Evolutionary conservation across 2,888 invertebrate species (phyloP), one percentile per base, ranked within the genome.

Genomic region (Watsonalla cultraria): DNA sequence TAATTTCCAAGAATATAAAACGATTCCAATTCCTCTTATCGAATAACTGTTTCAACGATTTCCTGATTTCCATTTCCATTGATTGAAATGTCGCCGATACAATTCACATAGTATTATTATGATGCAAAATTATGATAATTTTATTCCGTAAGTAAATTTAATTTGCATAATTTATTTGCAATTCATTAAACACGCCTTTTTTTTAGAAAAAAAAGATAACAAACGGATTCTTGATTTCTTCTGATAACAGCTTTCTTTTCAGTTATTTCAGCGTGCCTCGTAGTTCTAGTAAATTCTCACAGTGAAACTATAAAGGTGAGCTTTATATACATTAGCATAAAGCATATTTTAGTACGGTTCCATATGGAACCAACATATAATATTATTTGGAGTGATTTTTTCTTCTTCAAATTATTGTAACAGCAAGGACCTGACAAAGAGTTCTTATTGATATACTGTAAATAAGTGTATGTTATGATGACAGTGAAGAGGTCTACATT

Each of bases 231-330:
- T 24, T 24, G 24, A 58, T 47, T 34, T 50, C 56, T 37, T 54
- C 56, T 51, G 13, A 35, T 54, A 33, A 42, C 47, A 24, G 24
- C 24, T 37, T 55, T 47, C 52, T 51, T 82, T 82, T 54, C 77
- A 82, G 82, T 66, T 54, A 59, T 80, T 60, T 57, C 78, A 51
- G 59, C 70, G 53, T 74, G 72, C 62, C 57, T 76, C 35, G 65
- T 78, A 51, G 61, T 67, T 47, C 64, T 68, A 46, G 79, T 76
- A 48, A 67, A 72, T 57, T 71, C 73, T 45, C 90, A 90, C 58
- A 90, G 90, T 62, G 90, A 90, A 68, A 61, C 73, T 37, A 80
- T 89, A 51, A 86, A 81, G 79, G 90, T 89, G 74, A 74, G 73
- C 65, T 24, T 13, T 13, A 35, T 0, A 7, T 5, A 49, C 14